A percentile compares a stretch with the other conserved stretches of the same genome.
Evolutionary conservation across 2,113 vertebrate genomes (phyloP).

Genomic region (Climacteris rufus): DNA sequence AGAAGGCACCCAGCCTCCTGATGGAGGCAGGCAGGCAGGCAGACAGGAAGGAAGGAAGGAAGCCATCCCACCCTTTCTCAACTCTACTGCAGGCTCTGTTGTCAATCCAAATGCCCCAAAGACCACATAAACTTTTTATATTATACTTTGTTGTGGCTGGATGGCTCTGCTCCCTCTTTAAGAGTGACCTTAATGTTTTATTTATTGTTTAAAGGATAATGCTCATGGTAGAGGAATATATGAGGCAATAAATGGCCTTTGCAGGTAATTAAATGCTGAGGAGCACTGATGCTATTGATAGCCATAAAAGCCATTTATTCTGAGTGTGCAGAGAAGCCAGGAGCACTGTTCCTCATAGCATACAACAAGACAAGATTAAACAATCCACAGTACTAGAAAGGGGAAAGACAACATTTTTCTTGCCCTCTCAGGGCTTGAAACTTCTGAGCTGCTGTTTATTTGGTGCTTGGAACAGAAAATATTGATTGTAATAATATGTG

Average conservation of each 20-base stretch:
- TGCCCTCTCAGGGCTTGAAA: constrained; percentile 24
- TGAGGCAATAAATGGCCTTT: constrained; percentile 70
- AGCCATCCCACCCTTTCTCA: background rate
- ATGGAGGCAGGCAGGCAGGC: background rate
- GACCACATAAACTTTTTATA: constrained; percentile 21
- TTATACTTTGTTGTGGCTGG: constrained; percentile 25
- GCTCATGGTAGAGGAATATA: constrained; percentile 57
- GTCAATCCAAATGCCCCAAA: background rate
- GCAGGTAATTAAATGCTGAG: constrained; percentile 68
- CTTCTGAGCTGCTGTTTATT: constrained; percentile 12
- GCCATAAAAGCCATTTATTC: constrained; percentile 62
- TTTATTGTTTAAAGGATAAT: constrained; percentile 70
- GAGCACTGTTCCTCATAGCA: background rate
- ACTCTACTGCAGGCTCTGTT: background rate
- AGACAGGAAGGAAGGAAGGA: background rate
- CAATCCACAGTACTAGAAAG: background rate
- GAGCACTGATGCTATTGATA: constrained; percentile 34
- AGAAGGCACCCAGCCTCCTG: background rate
- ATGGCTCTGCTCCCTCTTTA: constrained; percentile 34
- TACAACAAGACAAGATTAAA: constrained; percentile 49
- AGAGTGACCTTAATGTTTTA: constrained; percentile 67
- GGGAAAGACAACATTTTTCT: constrained; percentile 26
- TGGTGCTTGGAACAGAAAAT: constrained; percentile 20
- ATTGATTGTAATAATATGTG: constrained; percentile 13
- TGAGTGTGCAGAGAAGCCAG: constrained; percentile 5